phyloP scores from a whole-genome alignment of 2,113 vertebrate genomes.

The Gavia stellata region DNA sequence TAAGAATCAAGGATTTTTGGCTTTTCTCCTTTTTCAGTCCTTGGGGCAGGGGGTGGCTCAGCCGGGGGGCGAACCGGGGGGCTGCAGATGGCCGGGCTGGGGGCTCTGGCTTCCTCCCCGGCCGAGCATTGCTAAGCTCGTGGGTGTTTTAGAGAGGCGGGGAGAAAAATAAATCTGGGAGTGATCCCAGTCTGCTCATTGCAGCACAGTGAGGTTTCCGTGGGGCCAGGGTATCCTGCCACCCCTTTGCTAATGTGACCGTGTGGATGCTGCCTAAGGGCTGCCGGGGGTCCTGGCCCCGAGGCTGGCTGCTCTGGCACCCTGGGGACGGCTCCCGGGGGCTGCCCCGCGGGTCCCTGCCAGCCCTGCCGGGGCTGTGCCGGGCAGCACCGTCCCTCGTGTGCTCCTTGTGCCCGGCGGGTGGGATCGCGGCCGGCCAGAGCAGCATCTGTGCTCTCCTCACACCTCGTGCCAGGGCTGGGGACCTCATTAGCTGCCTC shows the following conservation, averaged over 20 bases:
- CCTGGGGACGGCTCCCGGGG: not conserved
- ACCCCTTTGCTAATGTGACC: not conserved
- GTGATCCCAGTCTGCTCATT: not conserved
- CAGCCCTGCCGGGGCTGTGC: not conserved
- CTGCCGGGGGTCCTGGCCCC: not conserved
- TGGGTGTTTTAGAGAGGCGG: not conserved
- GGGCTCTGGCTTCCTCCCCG: not conserved
- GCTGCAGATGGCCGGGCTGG: not conserved
- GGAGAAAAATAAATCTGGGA: not conserved
- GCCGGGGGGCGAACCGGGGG: fast-evolving
- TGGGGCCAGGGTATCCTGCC: not conserved
- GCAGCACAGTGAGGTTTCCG: not conserved
- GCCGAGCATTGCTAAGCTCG: fast-evolving
- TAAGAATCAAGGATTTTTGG: not conserved
- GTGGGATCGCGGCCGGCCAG: not conserved
- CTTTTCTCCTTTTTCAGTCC: not conserved
- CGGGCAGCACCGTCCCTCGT: not conserved
- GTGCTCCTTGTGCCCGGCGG: not conserved
- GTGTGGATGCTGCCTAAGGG: not conserved
- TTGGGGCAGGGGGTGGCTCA: not conserved
- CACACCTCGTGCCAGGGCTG: fast-evolving
- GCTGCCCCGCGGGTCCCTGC: not conserved
- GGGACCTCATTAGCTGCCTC: conserved; percentile 15
- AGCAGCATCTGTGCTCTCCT: not conserved
- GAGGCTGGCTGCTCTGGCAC: not conserved